Evolutionary conservation across 53 echinoderm and acorn worm genomes (phyloP), one percentile per base, ranked within the genome.

Genomic region (Henricia sp.): DNA sequence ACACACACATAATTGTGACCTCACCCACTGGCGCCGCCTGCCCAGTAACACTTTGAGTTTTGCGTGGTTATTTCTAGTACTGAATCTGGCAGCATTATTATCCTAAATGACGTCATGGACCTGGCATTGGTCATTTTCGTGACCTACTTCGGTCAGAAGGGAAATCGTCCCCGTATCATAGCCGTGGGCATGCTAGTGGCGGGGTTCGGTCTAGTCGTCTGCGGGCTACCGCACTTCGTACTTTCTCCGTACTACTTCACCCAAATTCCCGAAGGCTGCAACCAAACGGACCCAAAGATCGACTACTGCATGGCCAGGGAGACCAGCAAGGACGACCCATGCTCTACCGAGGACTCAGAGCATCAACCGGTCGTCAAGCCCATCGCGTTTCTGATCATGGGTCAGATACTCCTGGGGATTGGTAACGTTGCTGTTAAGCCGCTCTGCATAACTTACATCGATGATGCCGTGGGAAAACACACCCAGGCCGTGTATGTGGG

Each of bases 381-480:
- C 23, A 50, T 71, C 26, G 46, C 73, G 72, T 89, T 85, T 85
- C 56, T 92, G 25, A 71, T 92, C 21, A 8, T 92, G 52, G 92
- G 92, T 10, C 89, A 86, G 56, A 48, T 92, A 2, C 34, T 92
- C 0, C 46, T 82, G 54, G 92, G 92, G 10, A 89, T 89, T 26
- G 92, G 92, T 0, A 67, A 65, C 21, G 83, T 89, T n/a, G 58
- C 86, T 23, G 26, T 82, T 6, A 71, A 90, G 26, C 82, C 92
- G 8, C 73, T 92, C 0, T n/a, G n/a, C n/a, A n/a, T n/a, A n/a
- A n/a, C n/a, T n/a, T n/a, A n/a, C n/a, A n/a, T n/a, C n/a, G n/a
- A 92, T 27, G 92, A 92, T 36, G 72, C 74, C 39, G 87, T 92
- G 2, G 72, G 65, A 4, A 89, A 85, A 40, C 89, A 89, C 83